Evolutionary conservation across 2,797 vertebrate genomes (phyloP), one percentile per base, ranked within the genome.

Genomic region (Scolopax bukidnonensis): DNA sequence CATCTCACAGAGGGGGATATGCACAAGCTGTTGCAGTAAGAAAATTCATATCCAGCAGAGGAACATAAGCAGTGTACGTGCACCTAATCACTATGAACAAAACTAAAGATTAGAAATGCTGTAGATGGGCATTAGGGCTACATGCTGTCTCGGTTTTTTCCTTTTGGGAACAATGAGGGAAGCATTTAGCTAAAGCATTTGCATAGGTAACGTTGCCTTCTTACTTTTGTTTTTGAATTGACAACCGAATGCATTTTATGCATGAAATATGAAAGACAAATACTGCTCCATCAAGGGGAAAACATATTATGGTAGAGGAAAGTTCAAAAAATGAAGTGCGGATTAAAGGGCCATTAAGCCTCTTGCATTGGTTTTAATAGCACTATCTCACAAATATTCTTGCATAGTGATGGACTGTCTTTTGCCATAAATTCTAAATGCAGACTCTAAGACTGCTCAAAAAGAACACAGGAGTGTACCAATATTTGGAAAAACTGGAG

Each of bases 141-240:
- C 82, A n/a, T 5, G 9, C 32, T 47, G 54, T 59, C 91, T 93
- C 2, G 0, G 25, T 32, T 90, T 32, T 77, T 75, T 21, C 54
- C 89, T 86, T 94, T 43, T 6, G 70, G 89, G 85, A 94, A 23
- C 69, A 81, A 88, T 84, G 28, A 92, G 59, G 41, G 77, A 74
- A 89, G 56, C 90, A 92, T 89, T 92, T 93, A 87, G 87, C 85
- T 85, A 47, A 88, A 95, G 77, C 63, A 47, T 43, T 81, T 65
- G 74, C 63, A 77, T 38, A 78, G 76, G 20, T 83, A 90, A 92
- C 65, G 53, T 71, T 84, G 43, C 56, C 41, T 33, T 84, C 64
- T 68, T 76, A 33, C 51, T 93, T 83, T 50, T 45, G 1, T 47
- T 94, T 94, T 61, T 40, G 33, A 81, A 65, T 30, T 92, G 86